Evolutionary conservation across 2,888 invertebrate species (phyloP), one percentile per base, ranked within the genome.

Genomic region (Drosophila mimica): DNA sequence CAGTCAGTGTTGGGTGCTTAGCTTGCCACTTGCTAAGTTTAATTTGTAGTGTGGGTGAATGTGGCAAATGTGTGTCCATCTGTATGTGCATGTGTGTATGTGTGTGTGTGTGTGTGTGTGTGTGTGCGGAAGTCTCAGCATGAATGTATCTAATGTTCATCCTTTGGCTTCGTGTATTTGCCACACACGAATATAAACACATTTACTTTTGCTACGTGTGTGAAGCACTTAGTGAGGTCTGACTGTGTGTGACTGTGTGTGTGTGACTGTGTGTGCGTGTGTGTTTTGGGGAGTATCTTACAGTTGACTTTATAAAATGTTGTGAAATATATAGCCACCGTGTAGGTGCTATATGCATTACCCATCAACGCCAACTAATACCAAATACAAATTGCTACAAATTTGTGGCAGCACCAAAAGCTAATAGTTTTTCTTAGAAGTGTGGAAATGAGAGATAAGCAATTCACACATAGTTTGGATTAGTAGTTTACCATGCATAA

Each of bases 231-330:
- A 88, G 79, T 71, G 67, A 69, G 67, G 65, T 57, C 38, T 64
- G 52, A 43, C 58, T 38, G 33, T 49, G n/a, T 28, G 6, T 40
- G 3, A 40, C 20, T 34, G 6, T 57, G 30, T 43, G 3, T 43
- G 53, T 52, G 36, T 56, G 51, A 28, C 34, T 70, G 61, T 62
- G 33, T 61, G 25, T 25, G 25, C 25, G 25, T 20, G 48, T 70
- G 63, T 67, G 36, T 63, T 58, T 38, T 74, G n/a, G 61, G 34
- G 49, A 64, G 57, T 76, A 54, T 81, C 52, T 70, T 17, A 61
- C 65, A 87, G 89, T 88, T 88, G 83, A 89, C 89, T 88, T 89
- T 88, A 87, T 81, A 89, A 79, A 87, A 89, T 87, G 76, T 84
- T 79, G 74, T 81, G 71, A 84, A 84, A 87, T 86, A 79, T 86